phyloP scores from a whole-genome alignment of 2,888 invertebrate genomes.

The Luffia ferchaultella region DNA sequence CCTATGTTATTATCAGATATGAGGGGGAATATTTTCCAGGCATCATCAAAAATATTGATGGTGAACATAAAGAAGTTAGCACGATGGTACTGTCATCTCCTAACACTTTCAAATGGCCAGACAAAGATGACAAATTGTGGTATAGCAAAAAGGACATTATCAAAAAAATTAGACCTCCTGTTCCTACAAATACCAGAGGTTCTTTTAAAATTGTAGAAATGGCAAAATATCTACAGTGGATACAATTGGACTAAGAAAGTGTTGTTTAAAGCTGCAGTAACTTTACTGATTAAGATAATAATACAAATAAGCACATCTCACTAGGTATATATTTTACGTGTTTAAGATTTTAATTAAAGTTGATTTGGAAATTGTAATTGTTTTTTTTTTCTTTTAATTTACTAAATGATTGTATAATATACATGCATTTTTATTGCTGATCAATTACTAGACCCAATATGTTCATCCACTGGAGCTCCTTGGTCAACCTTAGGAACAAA shows the following conservation, averaged over 20 bases:
- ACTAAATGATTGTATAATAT: too few species aligned
- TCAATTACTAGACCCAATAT: too few species aligned
- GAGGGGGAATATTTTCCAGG: slow-evolving; percentile 10
- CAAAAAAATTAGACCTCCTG: slow-evolving; percentile 8
- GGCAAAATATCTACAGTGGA: slow-evolving; percentile 8
- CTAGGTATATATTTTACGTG: slow-evolving; percentile 5
- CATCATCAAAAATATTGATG: slow-evolving; percentile 9
- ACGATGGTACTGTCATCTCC: slow-evolving; percentile 4
- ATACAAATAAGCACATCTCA: slow-evolving; percentile 4
- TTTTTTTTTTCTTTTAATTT: slow-evolving; percentile 13
- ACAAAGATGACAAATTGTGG: slow-evolving; percentile 7
- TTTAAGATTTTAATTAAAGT: slow-evolving; percentile 2
- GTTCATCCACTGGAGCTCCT: too few species aligned
- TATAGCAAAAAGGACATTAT: slow-evolving; percentile 8
- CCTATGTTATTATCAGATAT: slow-evolving; percentile 9
- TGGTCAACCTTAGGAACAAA: slow-evolving; percentile 13
- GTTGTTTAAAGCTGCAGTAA: slow-evolving; percentile 2
- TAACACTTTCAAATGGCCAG: slow-evolving; percentile 9
- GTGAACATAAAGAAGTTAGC: slow-evolving; percentile 8
- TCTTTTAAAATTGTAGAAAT: slow-evolving; percentile 11
- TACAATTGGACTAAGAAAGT: slow-evolving; percentile 6
- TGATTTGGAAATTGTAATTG: not conserved
- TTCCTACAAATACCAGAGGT: slow-evolving; percentile 9
- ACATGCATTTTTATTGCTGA: too few species aligned
- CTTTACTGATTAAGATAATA: slow-evolving; percentile 6